These are phyloP conservation scores for Pituophis catenifer DNA, from an alignment of 2,113 vertebrate species.

Conservation along the genomic window DNA sequence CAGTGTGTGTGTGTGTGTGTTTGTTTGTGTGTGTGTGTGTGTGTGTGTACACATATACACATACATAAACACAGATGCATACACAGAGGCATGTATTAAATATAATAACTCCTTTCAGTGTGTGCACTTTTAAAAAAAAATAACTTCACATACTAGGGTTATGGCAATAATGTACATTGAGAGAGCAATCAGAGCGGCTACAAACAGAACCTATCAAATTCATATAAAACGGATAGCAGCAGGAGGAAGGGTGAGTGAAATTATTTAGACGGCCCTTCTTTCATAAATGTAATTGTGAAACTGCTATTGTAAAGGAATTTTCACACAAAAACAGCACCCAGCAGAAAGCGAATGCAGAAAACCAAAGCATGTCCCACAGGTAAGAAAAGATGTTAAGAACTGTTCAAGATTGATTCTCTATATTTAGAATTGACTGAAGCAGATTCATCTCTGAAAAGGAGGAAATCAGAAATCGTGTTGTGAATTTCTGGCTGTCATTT, in stretches of 20 bases:
- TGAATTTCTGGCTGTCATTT: not conserved
- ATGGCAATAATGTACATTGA: not conserved
- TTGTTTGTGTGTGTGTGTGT: fast-evolving
- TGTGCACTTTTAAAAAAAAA: not conserved
- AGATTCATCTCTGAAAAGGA: not conserved
- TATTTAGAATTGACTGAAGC: not conserved
- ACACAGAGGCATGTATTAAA: not conserved
- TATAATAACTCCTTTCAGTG: not conserved
- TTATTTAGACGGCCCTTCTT: conserved; percentile 6
- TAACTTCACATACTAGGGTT: not conserved
- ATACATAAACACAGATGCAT: not conserved
- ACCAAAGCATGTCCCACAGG: conserved; percentile 21
- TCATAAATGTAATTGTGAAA: conserved; percentile 5
- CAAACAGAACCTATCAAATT: not conserved
- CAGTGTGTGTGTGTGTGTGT: not conserved
- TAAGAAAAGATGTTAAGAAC: conserved; percentile 19
- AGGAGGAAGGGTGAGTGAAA: not conserved
- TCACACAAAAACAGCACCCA: conserved; percentile 9
- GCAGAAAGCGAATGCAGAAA: conserved; percentile 10
- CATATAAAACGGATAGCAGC: not conserved
- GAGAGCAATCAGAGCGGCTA: not conserved
- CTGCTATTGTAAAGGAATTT: conserved; percentile 7
- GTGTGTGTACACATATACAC: not conserved
- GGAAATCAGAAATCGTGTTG: not conserved
- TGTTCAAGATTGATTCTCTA: conserved; percentile 4